Conservation (phyloP, 2,113 vertebrate genomes). For the Chlamydotis undulata region DNA sequence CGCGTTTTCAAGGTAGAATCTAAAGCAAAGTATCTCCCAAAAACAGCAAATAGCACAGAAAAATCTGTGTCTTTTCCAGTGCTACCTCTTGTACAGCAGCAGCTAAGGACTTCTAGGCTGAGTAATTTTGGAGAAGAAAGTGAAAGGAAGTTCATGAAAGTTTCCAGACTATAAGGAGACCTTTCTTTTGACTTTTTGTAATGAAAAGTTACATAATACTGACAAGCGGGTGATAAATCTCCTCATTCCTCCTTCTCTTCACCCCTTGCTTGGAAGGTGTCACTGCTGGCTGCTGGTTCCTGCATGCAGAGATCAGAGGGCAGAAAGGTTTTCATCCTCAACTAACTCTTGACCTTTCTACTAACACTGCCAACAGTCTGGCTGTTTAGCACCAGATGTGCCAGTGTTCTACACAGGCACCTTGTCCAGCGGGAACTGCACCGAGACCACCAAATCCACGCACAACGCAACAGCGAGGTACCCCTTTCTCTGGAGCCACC, state of each 20-base stretch:
- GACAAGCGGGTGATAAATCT: not conserved
- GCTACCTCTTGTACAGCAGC: not conserved
- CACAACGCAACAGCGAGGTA: not conserved
- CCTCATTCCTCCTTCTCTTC: not conserved
- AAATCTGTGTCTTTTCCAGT: not conserved
- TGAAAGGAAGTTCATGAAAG: not conserved
- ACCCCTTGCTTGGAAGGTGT: not conserved
- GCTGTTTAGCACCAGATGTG: not conserved
- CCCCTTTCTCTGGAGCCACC: not conserved
- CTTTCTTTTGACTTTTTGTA: not conserved
- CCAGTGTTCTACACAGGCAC: not conserved
- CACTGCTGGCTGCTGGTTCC: not conserved
- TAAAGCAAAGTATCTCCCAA: not conserved
- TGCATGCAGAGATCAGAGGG: not conserved
- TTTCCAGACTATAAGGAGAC: not conserved
- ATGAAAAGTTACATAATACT: not conserved
- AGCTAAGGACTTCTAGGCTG: not conserved
- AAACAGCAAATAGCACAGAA: not conserved
- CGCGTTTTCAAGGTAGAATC: not conserved
- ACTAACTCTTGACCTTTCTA: not conserved
- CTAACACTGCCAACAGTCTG: not conserved
- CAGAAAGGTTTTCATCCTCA: not conserved
- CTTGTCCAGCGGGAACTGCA: not conserved
- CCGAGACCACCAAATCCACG: rapidly evolving
- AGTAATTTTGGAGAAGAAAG: not conserved